Conservation (phyloP, 2,797 vertebrate species). For the Capromys pilorides region DNA sequence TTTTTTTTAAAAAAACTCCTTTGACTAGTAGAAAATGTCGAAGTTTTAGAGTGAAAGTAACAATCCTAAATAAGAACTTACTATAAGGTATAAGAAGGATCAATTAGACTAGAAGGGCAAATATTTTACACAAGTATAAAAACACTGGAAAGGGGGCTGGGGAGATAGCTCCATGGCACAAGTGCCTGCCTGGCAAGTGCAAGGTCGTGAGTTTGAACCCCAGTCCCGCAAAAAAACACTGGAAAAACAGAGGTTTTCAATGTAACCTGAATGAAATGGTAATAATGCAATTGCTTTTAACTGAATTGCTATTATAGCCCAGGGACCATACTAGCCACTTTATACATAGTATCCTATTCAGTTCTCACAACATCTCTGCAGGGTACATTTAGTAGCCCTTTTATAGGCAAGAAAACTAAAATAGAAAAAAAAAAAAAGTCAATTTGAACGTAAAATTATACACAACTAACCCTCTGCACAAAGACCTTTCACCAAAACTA, state of each 20-base stretch:
- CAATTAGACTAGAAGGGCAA: neutral
- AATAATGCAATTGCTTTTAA: neutral
- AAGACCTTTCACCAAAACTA: neutral
- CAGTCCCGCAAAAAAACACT: no score
- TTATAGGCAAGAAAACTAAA: neutral
- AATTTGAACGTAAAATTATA: neutral
- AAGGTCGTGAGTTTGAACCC: no score
- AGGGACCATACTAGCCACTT: neutral
- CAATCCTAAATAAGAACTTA: neutral
- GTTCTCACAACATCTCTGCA: neutral
- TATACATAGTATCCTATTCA: neutral
- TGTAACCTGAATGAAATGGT: neutral
- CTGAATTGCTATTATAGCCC: accelerated
- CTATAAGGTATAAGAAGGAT: neutral
- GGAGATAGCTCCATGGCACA: no score
- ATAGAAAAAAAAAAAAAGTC: conserved; percentile 15
- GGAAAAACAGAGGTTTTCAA: neutral
- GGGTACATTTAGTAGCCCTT: neutral
- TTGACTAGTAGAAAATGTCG: neutral
- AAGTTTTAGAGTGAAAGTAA: neutral
- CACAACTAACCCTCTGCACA: neutral
- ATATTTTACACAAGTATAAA: neutral
- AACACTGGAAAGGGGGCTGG: no score
- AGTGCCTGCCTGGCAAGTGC: no score
- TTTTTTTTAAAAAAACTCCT: neutral